phyloP scores from a whole-genome alignment of 1,140 invertebrate species.

The Pseudobourletiella spinata region DNA sequence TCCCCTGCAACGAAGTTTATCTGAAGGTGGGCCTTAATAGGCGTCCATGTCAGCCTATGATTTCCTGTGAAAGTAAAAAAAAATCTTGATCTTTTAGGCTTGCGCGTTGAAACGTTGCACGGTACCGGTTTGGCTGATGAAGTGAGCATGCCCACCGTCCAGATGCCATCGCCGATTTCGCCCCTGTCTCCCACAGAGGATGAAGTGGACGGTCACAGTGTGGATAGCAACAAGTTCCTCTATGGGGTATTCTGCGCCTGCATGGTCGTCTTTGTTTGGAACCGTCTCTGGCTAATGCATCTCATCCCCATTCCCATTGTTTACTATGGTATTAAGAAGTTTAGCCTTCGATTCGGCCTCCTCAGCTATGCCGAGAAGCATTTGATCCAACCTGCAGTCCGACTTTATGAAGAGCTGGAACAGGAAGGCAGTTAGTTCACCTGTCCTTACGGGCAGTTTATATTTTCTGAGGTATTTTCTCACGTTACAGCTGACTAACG shows the following conservation, averaged over 20 bases:
- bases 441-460: too few relatives aligned
- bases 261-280: constrained; percentile 58
- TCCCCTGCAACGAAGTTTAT: constrained; percentile 1
- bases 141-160: too few relatives aligned
- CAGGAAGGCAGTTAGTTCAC: too few relatives aligned
- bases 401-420: background rate
- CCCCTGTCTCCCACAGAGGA: constrained; percentile 15
- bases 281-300: constrained; percentile 58
- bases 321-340: constrained; percentile 44
- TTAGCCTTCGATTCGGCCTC: constrained; percentile 14
- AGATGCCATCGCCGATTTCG: constrained; percentile 14
- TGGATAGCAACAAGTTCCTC: constrained; percentile 53
- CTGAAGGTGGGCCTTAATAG: constrained; percentile 1
- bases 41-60: too few relatives aligned
- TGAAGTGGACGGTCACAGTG: constrained; percentile 32
- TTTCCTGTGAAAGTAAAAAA: too few relatives aligned
- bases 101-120: too few relatives aligned
- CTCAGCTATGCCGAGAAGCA: constrained; percentile 10
- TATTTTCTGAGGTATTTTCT: background rate
- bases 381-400: constrained; percentile 4
- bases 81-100: too few relatives aligned
- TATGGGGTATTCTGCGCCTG: constrained; percentile 59
- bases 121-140: too few relatives aligned
- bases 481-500: too few relatives aligned
- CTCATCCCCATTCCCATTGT: constrained; percentile 55